These are phyloP conservation scores for Stenchaetothrips biformis DNA, from an alignment of 2,888 invertebrate species.

Conservation along the genomic window DNA sequence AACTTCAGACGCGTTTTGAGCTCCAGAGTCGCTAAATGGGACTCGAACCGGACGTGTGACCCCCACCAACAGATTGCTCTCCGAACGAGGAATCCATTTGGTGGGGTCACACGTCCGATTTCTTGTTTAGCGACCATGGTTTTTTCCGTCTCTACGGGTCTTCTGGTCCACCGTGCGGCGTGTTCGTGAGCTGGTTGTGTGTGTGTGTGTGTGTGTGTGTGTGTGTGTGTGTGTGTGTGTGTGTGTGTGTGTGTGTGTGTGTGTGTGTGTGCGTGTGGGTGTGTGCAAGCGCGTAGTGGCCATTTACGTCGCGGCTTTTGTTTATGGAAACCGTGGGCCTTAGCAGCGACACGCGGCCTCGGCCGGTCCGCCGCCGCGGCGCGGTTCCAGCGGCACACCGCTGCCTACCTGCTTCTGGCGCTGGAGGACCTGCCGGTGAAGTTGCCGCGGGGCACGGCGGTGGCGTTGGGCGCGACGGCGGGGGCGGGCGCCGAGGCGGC, in stretches of 20 bases:
- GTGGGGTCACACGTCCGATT: too few relatives aligned
- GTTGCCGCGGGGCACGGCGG: background rate
- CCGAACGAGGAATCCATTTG: too few relatives aligned
- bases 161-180: too few relatives aligned
- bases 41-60: too few relatives aligned
- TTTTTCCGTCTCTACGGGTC: too few relatives aligned
- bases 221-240: too few relatives aligned
- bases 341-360: background rate
- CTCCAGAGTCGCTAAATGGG: too few relatives aligned
- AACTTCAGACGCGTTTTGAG: too few relatives aligned
- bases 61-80: too few relatives aligned
- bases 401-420: slow-evolving; percentile 2
- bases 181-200: too few relatives aligned
- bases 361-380: background rate
- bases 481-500: background rate
- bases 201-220: background rate
- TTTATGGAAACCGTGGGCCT: background rate
- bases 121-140: too few relatives aligned
- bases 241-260: background rate
- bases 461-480: background rate
- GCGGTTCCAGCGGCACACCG: background rate
- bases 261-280: background rate
- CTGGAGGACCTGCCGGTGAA: background rate
- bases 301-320: background rate
- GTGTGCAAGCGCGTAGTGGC: background rate